Percentiles rank a stretch among this genome's conserved stretches.
Evolutionary conservation across 1,140 invertebrate species (phyloP).

Genomic region (Adoxophyes honmai): DNA sequence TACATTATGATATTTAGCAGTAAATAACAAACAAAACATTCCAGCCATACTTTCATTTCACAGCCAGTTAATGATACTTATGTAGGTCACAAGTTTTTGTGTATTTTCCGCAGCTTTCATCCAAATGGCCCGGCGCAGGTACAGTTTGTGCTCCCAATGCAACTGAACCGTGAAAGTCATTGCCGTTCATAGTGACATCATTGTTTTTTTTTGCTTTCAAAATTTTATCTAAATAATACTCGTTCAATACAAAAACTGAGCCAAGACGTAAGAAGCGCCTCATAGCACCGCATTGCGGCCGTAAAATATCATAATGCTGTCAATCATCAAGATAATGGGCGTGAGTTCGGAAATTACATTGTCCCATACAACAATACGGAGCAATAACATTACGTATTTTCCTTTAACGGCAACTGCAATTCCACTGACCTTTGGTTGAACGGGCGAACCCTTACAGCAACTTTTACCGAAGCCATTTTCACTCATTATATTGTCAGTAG

Average conservation of each 20-base stretch:
- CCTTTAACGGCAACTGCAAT: constrained; percentile 25
- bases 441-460: constrained; percentile 88
- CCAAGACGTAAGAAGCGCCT: constrained; percentile 15
- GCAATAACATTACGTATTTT: constrained; percentile 26
- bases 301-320: constrained; percentile 18
- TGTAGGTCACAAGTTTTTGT: constrained; percentile 43
- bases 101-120: constrained; percentile 66
- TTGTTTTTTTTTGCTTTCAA: constrained; percentile 68
- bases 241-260: constrained; percentile 11
- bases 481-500: constrained; percentile 71
- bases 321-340: constrained; percentile 38
- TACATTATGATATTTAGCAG: not conserved
- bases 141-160: constrained; percentile 70
- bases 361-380: constrained; percentile 23
- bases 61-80: constrained; percentile 8
- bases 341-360: constrained; percentile 33
- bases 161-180: constrained; percentile 75
- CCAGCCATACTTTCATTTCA: constrained; percentile 17
- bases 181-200: constrained; percentile 70
- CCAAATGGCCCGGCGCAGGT: constrained; percentile 51
- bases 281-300: constrained; percentile 7
- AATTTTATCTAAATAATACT: constrained; percentile 26
- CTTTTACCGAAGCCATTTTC: constrained; percentile 88
- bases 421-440: constrained; percentile 86
- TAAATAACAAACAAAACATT: constrained; percentile 13